Evolutionary conservation across 64 coral and sea anemone genomes (phyloP).

Genomic region (Orbicella faveolata): DNA sequence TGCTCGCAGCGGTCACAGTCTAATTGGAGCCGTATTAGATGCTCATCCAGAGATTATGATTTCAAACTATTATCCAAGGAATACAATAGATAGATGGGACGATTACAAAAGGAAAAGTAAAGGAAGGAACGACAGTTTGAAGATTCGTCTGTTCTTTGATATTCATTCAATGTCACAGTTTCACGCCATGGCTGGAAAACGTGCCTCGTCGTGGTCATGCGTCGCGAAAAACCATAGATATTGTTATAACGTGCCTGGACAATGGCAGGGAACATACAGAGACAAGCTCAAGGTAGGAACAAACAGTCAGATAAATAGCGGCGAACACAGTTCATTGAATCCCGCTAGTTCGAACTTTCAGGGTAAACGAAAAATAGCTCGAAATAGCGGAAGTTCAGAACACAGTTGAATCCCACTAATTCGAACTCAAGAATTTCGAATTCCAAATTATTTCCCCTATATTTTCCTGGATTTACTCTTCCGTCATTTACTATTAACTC

Average conservation of each 20-base stretch:
- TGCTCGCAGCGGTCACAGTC: neutral
- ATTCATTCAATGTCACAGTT: neutral
- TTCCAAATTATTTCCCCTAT: no score
- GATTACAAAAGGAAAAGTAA: neutral
- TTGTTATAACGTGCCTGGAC: neutral
- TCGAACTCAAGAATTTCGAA: no score
- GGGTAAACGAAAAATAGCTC: no score
- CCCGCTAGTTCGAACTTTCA: no score
- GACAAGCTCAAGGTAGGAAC: neutral
- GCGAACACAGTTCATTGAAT: no score
- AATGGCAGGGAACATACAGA: neutral
- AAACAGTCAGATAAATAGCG: neutral
- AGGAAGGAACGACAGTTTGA: neutral
- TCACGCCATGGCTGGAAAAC: neutral
- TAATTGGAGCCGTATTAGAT: neutral
- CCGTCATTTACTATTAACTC: no score
- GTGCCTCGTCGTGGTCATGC: neutral
- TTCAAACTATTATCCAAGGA: neutral
- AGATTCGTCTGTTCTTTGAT: neutral
- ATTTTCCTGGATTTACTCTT: no score
- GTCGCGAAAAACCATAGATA: neutral
- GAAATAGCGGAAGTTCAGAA: no score
- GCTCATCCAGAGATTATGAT: neutral
- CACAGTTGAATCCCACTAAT: no score
- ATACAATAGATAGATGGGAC: neutral